phyloP scores from a whole-genome alignment of 2,888 invertebrate genomes.

The Oxytorus armatus region DNA sequence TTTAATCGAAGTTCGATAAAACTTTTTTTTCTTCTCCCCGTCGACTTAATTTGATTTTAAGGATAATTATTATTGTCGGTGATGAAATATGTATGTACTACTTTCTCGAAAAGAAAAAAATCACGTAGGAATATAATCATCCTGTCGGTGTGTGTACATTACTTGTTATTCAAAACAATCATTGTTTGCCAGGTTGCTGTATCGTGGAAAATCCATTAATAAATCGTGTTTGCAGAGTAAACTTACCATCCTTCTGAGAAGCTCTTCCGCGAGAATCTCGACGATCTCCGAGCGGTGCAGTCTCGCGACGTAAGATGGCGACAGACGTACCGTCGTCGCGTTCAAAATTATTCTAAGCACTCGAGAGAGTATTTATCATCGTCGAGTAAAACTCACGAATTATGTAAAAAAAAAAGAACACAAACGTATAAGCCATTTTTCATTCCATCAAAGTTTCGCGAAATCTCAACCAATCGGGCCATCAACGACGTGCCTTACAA shows the following conservation, averaged over 20 bases:
- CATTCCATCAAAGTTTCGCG: background rate
- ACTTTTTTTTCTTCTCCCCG: background rate
- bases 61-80: slow-evolving; percentile 4
- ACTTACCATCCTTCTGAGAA: slow-evolving; percentile 43
- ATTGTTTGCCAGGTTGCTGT: background rate
- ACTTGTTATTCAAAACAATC: background rate
- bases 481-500: background rate
- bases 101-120: background rate
- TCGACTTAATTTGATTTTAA: background rate
- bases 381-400: background rate
- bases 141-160: background rate
- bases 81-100: background rate
- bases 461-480: background rate
- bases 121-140: no score
- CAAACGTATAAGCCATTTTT: background rate
- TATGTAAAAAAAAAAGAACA: background rate
- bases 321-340: slow-evolving; percentile 23
- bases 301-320: slow-evolving; percentile 54
- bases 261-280: slow-evolving; percentile 14
- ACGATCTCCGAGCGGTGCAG: slow-evolving; percentile 24
- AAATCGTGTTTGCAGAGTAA: slow-evolving; percentile 16
- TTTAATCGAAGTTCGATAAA: slow-evolving; percentile 67
- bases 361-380: background rate
- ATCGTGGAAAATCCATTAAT: background rate
- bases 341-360: slow-evolving; percentile 3